Evolutionary conservation across 1,140 invertebrate genomes (phyloP), one percentile per base, ranked within the genome.

Genomic region (Dendrolimus punctatus): DNA sequence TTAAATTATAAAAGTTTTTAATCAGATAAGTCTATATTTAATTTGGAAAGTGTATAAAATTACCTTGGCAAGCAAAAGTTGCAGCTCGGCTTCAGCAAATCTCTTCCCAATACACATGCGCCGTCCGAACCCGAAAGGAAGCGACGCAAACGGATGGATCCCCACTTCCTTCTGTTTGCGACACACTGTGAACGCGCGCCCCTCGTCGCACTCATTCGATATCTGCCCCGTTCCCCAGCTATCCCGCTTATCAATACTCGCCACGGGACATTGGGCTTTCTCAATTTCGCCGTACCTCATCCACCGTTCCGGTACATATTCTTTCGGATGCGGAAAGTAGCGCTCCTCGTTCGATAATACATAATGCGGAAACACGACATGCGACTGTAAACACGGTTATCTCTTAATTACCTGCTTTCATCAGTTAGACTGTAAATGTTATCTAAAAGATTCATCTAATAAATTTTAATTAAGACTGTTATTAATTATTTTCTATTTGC

Each of bases 51-150:
- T 23, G n/a, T 46, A 37, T n/a, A 10, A 10, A 57, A 2, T 50
- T 57, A 86, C 83, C 76, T 79, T 84, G 4, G 92, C 91, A 46
- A 95, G 70, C 46, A 95, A 81, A 45, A 93, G 90, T 66, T 94
- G 90, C 62, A 96, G 85, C 80, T 96, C 94, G 8, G 91, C 90
- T 80, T 95, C 94, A 2, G 95, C 95, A 72, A 96, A 94, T 60
- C 94, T 83, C 53, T 92, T 89, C 6, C 95, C 95, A 38, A 95
- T 88, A 74, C 95, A 96, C 90, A 95, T 94, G 58, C 95, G 88
- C 51, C 93, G 87, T 0, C 95, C 95, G 79, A 93, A 95, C 23
- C 95, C 94, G 78, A 95, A 96, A 3, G 95, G 94, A 50, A 95
- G 85, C 4, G 92, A 92, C 0, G 93, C 92, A 70, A 94, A 95